Conservation (phyloP, 2,888 invertebrate species). For the Gasteruption jaculator region DNA sequence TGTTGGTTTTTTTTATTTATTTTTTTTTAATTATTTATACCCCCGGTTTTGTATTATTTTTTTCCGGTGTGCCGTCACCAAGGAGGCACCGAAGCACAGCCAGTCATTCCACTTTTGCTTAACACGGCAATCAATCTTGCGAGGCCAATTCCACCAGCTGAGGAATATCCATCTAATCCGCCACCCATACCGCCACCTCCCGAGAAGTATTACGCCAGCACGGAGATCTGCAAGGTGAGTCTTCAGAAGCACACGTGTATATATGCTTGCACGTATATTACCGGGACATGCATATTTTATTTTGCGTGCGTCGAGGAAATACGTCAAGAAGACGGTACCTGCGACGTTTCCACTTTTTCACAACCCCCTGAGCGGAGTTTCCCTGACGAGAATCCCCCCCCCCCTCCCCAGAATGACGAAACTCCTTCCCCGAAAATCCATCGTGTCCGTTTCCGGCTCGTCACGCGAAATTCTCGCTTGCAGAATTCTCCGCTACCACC, state of each 20-base stretch:
- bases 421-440: too few species aligned
- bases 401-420: too few species aligned
- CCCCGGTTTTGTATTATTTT: not conserved
- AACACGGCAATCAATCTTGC: slow-evolving; percentile 46
- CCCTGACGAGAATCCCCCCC: too few species aligned
- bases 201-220: slow-evolving; percentile 69
- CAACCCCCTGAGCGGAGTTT: too few species aligned
- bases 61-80: slow-evolving; percentile 3
- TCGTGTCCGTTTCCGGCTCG: too few species aligned
- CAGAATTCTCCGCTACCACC: slow-evolving; percentile 44
- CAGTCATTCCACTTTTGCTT: slow-evolving; percentile 45
- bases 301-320: too few species aligned
- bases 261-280: too few species aligned
- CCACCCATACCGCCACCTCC: slow-evolving; percentile 66
- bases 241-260: too few species aligned
- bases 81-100: slow-evolving; percentile 43
- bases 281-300: slow-evolving; percentile 1
- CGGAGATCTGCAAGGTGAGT: slow-evolving; percentile 58
- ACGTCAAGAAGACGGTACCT: too few species aligned
- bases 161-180: slow-evolving; percentile 52
- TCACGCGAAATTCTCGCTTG: too few species aligned
- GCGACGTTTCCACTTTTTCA: too few species aligned
- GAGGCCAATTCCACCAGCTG: slow-evolving; percentile 44
- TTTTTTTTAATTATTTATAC: not conserved
- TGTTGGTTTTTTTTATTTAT: not conserved